Conservation (phyloP, 2,888 invertebrate genomes). For the Andrena haemorrhoa region DNA sequence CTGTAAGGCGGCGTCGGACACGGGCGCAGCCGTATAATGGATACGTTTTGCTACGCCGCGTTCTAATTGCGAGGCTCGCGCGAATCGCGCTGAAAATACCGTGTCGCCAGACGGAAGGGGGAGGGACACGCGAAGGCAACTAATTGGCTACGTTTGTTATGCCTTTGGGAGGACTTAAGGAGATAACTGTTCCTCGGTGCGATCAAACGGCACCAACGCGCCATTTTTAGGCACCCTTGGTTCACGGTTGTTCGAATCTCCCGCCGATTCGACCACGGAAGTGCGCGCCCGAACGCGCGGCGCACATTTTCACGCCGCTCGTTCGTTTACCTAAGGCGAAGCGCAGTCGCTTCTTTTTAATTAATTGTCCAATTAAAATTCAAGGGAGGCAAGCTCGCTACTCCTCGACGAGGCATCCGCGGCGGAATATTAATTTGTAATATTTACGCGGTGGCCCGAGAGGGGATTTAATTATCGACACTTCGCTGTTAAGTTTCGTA, state of each 20-base stretch:
- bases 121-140: conserved; percentile 31
- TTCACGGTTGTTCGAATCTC: not conserved
- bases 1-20: conserved; percentile 27
- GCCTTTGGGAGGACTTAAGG: conserved; percentile 35
- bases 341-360: conserved; percentile 29
- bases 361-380: conserved; percentile 61
- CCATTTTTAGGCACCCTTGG: conserved; percentile 7
- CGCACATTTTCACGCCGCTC: conserved; percentile 3
- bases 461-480: conserved; percentile 42
- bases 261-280: conserved; percentile 3
- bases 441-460: conserved; percentile 1
- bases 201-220: no score
- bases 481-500: conserved; percentile 34
- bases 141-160: conserved; percentile 55
- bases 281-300: conserved; percentile 14
- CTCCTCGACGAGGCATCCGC: conserved; percentile 4
- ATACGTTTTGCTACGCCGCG: conserved; percentile 54
- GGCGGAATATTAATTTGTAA: conserved; percentile 39
- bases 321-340: conserved; percentile 18
- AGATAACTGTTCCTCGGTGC: not conserved
- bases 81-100: conserved; percentile 54
- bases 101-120: conserved; percentile 20
- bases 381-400: conserved; percentile 28
- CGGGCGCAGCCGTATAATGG: conserved; percentile 38
- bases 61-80: conserved; percentile 52